These are phyloP conservation scores for Mesorhabditis belari DNA, from an alignment of 2,888 invertebrate genomes.

Conservation along the genomic window DNA sequence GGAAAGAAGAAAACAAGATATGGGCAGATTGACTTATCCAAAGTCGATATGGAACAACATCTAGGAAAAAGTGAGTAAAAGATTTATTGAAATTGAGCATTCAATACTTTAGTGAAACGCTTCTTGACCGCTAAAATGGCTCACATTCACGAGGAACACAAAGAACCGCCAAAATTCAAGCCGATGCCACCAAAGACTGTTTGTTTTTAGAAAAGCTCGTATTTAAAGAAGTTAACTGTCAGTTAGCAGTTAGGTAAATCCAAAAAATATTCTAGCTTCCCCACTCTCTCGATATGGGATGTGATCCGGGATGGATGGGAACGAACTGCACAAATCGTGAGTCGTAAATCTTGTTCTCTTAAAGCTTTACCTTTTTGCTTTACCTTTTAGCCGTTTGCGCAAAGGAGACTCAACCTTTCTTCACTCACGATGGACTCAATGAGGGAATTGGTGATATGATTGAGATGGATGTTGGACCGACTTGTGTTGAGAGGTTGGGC, in stretches of 20 bases:
- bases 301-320: constrained; percentile 9
- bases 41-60: too few relatives aligned
- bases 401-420: neutral
- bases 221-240: too few relatives aligned
- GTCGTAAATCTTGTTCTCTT: too few relatives aligned
- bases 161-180: neutral
- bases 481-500: neutral
- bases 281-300: neutral
- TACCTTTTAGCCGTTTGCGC: constrained; percentile 1
- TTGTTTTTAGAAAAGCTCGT: too few relatives aligned
- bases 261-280: too few relatives aligned
- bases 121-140: neutral
- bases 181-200: neutral
- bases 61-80: neutral
- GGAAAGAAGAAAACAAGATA: neutral
- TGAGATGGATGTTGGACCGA: neutral
- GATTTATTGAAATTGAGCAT: neutral
- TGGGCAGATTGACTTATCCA: too few relatives aligned
- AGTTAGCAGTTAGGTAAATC: too few relatives aligned
- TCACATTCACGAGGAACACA: neutral
- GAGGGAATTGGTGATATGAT: neutral
- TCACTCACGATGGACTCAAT: neutral
- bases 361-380: too few relatives aligned
- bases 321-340: constrained; percentile 8
- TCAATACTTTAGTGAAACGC: neutral